A percentile compares a stretch with the other conserved stretches of the same genome.
Evolutionary conservation across 1,140 invertebrate genomes (phyloP).

Genomic region (Lepidurus packardi): DNA sequence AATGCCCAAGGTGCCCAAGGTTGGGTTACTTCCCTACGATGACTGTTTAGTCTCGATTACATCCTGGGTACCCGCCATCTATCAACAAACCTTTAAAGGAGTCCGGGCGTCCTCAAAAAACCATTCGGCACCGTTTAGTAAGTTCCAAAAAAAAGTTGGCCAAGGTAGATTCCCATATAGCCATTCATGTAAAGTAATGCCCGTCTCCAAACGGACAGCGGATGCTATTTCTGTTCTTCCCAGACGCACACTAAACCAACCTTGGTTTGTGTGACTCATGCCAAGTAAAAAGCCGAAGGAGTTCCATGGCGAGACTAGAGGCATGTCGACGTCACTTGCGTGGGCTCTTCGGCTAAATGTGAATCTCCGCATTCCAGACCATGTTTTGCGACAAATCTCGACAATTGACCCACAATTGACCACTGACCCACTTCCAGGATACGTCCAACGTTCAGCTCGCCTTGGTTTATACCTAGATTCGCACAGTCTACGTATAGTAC

Average conservation of each 20-base stretch:
- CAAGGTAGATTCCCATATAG: background rate
- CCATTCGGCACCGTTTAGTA: background rate
- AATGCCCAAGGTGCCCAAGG: no score
- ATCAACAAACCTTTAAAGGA: constrained; percentile 10
- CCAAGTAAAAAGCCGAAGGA: constrained; percentile 14
- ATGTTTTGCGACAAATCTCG: background rate
- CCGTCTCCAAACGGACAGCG: background rate
- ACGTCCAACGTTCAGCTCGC: background rate
- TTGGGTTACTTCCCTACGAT: background rate
- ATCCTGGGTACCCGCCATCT: background rate
- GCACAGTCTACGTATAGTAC: no score
- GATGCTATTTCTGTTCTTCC: constrained; percentile 3
- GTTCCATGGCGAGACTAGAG: background rate
- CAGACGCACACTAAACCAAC: constrained; percentile 13
- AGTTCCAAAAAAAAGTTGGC: background rate
- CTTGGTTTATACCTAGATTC: background rate
- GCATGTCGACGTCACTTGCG: background rate
- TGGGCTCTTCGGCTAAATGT: background rate
- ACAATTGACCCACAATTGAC: background rate
- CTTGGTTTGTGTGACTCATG: constrained; percentile 11
- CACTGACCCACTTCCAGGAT: background rate
- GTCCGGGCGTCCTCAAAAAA: constrained; percentile 2
- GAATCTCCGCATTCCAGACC: background rate
- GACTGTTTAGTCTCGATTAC: constrained; percentile 15
- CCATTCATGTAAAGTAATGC: background rate